phyloP scores from a whole-genome alignment of 2,113 vertebrate species.

The Malurus melanocephalus region DNA sequence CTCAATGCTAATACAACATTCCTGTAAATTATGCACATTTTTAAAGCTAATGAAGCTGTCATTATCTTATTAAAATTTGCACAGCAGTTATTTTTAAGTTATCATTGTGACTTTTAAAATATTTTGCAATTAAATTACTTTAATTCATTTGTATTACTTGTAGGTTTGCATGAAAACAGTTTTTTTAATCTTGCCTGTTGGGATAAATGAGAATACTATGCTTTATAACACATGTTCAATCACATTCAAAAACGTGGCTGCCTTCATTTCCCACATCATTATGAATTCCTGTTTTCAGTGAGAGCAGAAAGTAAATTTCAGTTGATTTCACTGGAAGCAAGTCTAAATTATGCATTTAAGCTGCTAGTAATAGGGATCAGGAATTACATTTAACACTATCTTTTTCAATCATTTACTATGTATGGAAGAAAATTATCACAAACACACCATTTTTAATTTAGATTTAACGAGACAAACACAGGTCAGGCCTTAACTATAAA shows the following conservation, averaged over 20 bases:
- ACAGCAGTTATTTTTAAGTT: constrained; percentile 7
- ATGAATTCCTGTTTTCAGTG: background rate
- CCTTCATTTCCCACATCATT: background rate
- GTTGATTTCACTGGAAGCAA: background rate
- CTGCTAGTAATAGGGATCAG: background rate
- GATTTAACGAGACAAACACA: background rate
- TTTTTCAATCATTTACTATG: background rate
- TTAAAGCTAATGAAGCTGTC: constrained; percentile 44
- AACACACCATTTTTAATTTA: background rate
- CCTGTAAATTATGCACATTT: constrained; percentile 40
- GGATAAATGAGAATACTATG: background rate
- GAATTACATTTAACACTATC: background rate
- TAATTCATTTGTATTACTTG: constrained; percentile 1
- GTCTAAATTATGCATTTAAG: background rate
- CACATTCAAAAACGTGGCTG: background rate
- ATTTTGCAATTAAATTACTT: constrained; percentile 12
- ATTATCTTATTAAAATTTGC: constrained; percentile 33
- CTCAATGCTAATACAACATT: constrained; percentile 8
- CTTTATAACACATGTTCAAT: background rate
- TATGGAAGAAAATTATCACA: background rate
- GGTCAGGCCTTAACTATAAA: background rate
- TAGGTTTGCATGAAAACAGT: background rate
- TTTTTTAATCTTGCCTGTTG: background rate
- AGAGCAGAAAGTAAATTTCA: background rate
- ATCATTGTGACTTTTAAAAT: background rate